Conservation (phyloP, 1,140 invertebrate genomes). For the Heterodera carotae region DNA sequence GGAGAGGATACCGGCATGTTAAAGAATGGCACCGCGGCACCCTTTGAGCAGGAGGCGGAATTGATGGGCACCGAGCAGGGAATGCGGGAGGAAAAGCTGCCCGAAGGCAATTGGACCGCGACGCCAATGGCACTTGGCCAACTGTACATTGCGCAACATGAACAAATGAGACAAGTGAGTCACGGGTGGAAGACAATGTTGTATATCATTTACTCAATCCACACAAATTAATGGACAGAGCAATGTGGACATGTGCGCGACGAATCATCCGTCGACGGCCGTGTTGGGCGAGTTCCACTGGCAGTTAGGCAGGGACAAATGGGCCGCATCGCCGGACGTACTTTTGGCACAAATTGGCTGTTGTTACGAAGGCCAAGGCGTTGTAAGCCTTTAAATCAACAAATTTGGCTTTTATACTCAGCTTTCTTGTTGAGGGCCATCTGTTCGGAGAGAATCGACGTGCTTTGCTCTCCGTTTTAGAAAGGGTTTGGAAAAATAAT, state of each 20-base stretch:
- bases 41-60: background rate
- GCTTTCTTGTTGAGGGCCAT: conserved; percentile 37
- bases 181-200: background rate
- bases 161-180: conserved; percentile 47
- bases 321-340: conserved; percentile 44
- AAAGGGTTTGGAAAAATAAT: conserved; percentile 44
- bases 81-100: background rate
- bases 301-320: conserved; percentile 17
- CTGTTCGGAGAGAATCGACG: conserved; percentile 59
- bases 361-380: conserved; percentile 58
- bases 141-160: conserved; percentile 45
- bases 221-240: conserved; percentile 31
- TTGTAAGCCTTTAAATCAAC: background rate
- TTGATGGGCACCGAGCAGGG: conserved; percentile 25
- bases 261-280: conserved; percentile 44
- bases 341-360: conserved; percentile 59
- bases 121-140: conserved; percentile 32
- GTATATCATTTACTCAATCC: background rate
- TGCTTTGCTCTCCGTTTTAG: conserved; percentile 50
- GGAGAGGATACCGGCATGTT: conserved; percentile 25
- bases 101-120: conserved; percentile 16
- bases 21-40: conserved; percentile 11
- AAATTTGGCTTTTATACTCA: background rate
- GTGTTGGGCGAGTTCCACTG: conserved; percentile 48
- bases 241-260: conserved; percentile 49